Percentiles rank a stretch among this genome's conserved stretches.
phyloP scores from a whole-genome alignment of 1,140 invertebrate species.

The Bombus pascuorum region DNA sequence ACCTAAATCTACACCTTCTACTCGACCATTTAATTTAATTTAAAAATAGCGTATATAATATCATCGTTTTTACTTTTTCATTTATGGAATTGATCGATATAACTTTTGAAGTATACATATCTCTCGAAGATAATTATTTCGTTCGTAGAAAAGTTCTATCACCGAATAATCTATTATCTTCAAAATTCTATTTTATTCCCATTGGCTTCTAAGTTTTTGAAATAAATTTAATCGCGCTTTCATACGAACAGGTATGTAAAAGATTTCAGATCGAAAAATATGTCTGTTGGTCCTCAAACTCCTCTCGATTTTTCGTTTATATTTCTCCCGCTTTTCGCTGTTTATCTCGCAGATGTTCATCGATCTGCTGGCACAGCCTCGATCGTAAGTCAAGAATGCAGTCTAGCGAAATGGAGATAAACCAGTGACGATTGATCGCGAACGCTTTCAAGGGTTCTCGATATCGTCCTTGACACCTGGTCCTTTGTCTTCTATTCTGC shows the following conservation, averaged over 20 bases:
- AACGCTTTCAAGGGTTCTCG: slow-evolving; percentile 10
- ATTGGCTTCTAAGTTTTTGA: neutral
- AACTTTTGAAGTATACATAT: neutral
- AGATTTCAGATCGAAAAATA: neutral
- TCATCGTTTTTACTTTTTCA: too few relatives aligned
- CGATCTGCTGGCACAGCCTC: neutral
- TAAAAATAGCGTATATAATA: too few relatives aligned
- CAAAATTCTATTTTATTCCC: neutral
- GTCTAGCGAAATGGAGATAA: slow-evolving; percentile 46
- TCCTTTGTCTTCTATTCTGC: slow-evolving; percentile 2
- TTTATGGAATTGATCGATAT: too few relatives aligned
- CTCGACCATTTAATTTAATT: too few relatives aligned
- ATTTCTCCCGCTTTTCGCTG: neutral
- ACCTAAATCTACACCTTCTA: too few relatives aligned
- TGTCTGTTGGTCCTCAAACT: neutral
- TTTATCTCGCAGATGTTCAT: slow-evolving; percentile 20
- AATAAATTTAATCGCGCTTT: neutral
- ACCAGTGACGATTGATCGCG: slow-evolving; percentile 35
- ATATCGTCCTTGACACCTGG: slow-evolving; percentile 24
- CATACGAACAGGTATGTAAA: neutral
- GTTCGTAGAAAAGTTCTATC: neutral
- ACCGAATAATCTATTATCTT: neutral
- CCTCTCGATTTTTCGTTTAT: neutral
- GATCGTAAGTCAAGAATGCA: slow-evolving; percentile 40
- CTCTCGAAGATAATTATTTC: neutral